phyloP scores from a whole-genome alignment of 2,113 vertebrate genomes.

The Patagioenas fasciata region DNA sequence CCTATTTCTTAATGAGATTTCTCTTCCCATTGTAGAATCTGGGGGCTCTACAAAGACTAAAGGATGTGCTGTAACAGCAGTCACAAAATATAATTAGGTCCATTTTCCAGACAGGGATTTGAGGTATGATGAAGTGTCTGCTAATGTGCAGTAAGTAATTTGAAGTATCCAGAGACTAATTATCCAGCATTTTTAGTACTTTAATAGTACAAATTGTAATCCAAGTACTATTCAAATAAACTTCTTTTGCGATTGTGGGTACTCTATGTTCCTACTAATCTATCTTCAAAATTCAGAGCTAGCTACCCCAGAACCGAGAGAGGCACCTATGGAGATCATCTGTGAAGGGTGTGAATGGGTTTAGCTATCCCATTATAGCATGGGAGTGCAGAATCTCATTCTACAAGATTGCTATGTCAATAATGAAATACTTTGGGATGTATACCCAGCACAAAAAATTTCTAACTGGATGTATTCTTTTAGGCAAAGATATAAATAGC shows the following conservation, averaged over 20 bases:
- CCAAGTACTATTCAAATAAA: neutral
- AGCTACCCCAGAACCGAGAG: neutral
- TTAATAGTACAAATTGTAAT: neutral
- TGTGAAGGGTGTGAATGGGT: neutral
- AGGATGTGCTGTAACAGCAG: neutral
- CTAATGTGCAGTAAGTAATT: neutral
- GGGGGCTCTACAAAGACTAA: neutral
- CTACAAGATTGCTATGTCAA: neutral
- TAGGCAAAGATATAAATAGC: neutral
- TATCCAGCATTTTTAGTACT: neutral
- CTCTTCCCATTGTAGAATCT: neutral
- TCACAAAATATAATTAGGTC: neutral
- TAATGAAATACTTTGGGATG: neutral
- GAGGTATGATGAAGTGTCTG: neutral
- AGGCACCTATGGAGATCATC: neutral
- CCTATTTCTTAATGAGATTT: neutral
- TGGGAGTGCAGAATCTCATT: neutral
- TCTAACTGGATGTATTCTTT: neutral
- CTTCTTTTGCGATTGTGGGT: neutral
- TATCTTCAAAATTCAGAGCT: neutral
- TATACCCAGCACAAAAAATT: neutral
- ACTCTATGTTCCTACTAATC: neutral
- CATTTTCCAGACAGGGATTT: neutral
- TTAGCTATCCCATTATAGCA: accelerated
- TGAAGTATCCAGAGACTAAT: neutral